Conservation (phyloP, 2,888 invertebrate genomes). For the Morinoia aosen region DNA sequence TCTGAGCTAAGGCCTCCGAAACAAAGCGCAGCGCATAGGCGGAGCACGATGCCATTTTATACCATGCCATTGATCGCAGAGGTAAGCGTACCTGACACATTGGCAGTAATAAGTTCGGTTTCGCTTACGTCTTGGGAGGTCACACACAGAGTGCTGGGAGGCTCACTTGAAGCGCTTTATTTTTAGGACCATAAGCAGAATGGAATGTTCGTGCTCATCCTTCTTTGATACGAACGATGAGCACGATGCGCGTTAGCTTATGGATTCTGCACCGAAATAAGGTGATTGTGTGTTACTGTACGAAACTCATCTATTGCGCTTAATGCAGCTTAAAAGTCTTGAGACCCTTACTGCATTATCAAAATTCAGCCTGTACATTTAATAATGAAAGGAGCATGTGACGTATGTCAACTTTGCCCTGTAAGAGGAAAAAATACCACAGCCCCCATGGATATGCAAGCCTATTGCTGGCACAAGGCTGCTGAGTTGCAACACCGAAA, state of each 20-base stretch:
- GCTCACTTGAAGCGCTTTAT: neutral
- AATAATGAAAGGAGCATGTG: too few species aligned
- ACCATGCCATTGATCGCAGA: neutral
- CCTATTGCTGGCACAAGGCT: too few species aligned
- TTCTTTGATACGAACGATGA: neutral
- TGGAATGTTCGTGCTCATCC: neutral
- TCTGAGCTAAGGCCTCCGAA: neutral
- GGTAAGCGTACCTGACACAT: neutral
- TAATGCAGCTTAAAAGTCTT: too few species aligned
- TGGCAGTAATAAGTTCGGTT: neutral
- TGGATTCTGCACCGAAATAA: neutral
- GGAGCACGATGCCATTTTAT: neutral
- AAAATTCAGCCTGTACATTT: too few species aligned
- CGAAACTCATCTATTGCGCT: too few species aligned
- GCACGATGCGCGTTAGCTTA: neutral
- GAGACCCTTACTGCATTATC: too few species aligned
- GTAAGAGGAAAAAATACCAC: too few species aligned
- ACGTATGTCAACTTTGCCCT: too few species aligned
- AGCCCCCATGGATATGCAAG: too few species aligned
- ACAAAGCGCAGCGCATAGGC: neutral
- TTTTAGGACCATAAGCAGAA: neutral
- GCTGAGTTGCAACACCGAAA: too few species aligned
- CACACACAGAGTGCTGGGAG: neutral
- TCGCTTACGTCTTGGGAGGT: neutral
- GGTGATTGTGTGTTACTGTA: too few species aligned